Evolutionary conservation across 1,140 invertebrate genomes (phyloP).

Genomic region (Platorchestia sp.): DNA sequence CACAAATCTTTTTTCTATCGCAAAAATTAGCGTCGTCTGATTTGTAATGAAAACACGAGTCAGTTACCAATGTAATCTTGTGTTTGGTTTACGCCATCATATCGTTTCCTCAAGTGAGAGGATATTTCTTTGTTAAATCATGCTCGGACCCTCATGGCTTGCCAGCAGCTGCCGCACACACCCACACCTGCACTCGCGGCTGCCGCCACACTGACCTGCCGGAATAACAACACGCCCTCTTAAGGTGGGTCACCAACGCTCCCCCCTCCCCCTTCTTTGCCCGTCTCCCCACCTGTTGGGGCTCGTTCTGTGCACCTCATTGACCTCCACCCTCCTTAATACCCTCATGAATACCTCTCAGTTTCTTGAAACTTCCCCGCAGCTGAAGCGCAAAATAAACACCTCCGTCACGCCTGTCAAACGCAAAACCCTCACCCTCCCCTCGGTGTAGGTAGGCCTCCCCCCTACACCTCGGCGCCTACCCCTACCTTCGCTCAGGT

Average conservation of each 20-base stretch:
- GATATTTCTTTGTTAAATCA: background rate
- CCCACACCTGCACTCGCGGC: background rate
- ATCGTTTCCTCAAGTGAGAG: background rate
- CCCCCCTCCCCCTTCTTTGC: background rate
- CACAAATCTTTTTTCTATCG: background rate
- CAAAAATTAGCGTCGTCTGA: background rate
- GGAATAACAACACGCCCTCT: background rate
- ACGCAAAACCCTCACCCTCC: background rate
- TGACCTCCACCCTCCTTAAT: background rate
- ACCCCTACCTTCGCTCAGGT: too few relatives aligned
- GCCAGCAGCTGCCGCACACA: background rate
- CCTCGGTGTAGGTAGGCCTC: too few relatives aligned
- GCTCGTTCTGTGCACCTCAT: background rate
- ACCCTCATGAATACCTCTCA: background rate
- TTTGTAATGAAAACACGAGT: background rate
- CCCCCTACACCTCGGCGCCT: too few relatives aligned
- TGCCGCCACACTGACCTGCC: background rate
- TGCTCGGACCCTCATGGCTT: background rate
- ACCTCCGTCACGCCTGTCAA: background rate
- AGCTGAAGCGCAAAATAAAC: background rate
- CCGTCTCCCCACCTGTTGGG: background rate
- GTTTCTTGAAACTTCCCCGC: background rate
- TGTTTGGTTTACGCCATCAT: background rate
- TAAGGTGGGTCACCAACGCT: background rate
- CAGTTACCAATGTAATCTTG: background rate